A percentile compares a stretch with the other conserved stretches of the same genome.
phyloP scores from a whole-genome alignment of 2,113 vertebrate genomes.

The Hydropotes inermis region DNA sequence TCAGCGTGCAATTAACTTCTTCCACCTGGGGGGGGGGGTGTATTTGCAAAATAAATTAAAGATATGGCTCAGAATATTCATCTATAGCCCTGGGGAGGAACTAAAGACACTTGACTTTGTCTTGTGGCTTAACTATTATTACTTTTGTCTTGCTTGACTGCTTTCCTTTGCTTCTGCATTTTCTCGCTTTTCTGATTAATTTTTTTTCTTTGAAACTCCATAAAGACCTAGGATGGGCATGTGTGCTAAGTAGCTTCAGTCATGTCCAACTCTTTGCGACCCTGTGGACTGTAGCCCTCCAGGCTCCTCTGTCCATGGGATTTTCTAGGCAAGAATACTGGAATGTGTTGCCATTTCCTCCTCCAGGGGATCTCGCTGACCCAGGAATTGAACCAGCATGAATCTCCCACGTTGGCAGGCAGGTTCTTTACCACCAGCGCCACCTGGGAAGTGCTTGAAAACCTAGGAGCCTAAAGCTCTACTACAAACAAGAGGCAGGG shows the following conservation, averaged over 20 bases:
- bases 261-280: rapidly evolving
- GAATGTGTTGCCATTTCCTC: neutral
- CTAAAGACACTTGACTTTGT: neutral
- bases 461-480: neutral
- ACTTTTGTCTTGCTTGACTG: neutral
- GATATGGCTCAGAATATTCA: neutral
- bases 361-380: neutral
- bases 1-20: neutral
- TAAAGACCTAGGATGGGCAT: neutral
- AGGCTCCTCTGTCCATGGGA: neutral
- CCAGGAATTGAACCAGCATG: neutral
- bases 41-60: neutral
- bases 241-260: neutral
- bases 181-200: neutral
- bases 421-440: neutral
- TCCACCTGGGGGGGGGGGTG: neutral
- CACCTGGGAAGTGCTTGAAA: neutral
- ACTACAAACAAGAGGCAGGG: neutral
- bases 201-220: neutral
- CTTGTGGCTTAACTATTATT: neutral
- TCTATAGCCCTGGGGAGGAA: neutral
- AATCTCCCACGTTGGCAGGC: neutral
- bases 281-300: neutral
- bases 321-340: neutral
- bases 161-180: neutral